Evolutionary conservation across 2,888 invertebrate genomes (phyloP), one percentile per base, ranked within the genome.

Genomic region (Octonoba sinensis): DNA sequence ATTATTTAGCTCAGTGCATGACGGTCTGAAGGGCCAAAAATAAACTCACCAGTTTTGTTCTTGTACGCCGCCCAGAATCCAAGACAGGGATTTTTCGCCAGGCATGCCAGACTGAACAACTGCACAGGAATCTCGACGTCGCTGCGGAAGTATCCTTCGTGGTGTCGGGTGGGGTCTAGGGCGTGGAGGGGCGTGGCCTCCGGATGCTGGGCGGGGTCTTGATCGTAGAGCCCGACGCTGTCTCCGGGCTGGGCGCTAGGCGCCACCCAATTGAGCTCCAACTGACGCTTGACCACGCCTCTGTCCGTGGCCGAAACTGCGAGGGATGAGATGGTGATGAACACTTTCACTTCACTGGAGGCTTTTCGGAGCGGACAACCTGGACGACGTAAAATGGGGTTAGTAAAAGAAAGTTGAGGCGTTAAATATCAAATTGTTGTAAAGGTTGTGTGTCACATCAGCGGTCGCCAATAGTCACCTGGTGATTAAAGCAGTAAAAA

Each of bases 31-130:
- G n/a, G 36, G 3, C 36, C 36, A 36, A n/a, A 87, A 46, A 89
- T 84, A 24, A 90, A 79, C 60, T 70, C 70, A 62, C 84, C 83
- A 4, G 64, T 60, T 44, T 76, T 60, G 18, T 59, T 71, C 1
- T 84, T 65, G 71, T 85, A 85, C 3, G 84, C 85, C 13, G 82
- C 83, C 84, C 85, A 86, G 65, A 74, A 82, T 0, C 85, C 86
- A 24, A 86, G 72, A 24, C 86, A 86, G 0, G 56, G 54, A 6
- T 78, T 51, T 1, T 59, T 15, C 8, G 22, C 12, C 0, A 82
- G 15, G 18, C 20, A 54, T 0, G 20, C 75, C 18, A 77, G 20
- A 20, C 66, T 79, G 56, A 77, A 78, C 18, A 66, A 64, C 0
- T 46, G 20, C 0, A 65, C 47, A 0, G 84, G 76, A 13, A 84